Percentiles rank a stretch among this genome's conserved stretches.
Evolutionary conservation across 2,888 invertebrate species (phyloP).

Genomic region (Dolomedes plantarius): DNA sequence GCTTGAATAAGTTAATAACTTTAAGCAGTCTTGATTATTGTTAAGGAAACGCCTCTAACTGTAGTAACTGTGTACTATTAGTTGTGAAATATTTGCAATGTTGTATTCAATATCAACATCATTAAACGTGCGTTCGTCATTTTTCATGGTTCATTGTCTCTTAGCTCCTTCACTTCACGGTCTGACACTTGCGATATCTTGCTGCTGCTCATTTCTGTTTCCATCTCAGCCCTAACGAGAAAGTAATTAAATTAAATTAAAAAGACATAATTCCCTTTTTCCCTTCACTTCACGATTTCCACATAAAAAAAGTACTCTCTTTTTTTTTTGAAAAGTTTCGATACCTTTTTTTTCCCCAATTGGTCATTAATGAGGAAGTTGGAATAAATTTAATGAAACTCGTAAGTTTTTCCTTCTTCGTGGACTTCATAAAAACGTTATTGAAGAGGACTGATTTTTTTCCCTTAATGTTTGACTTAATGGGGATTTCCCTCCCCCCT

Average conservation of each 20-base stretch:
- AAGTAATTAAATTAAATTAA: background rate
- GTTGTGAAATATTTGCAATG: no score
- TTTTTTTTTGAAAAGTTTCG: background rate
- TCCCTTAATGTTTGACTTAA: constrained; percentile 1
- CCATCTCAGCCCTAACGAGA: background rate
- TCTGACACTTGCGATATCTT: no score
- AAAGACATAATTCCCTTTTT: background rate
- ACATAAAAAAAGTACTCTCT: background rate
- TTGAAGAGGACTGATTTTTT: background rate
- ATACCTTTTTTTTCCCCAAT: background rate
- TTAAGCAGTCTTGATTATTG: no score
- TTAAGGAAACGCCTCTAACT: no score
- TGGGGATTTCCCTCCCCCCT: background rate
- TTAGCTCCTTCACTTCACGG: no score
- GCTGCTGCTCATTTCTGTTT: background rate
- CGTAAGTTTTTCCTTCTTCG: background rate
- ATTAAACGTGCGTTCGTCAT: no score
- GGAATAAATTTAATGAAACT: constrained; percentile 8
- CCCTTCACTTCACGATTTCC: background rate
- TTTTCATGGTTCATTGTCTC: no score
- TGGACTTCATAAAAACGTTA: background rate
- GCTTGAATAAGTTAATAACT: no score
- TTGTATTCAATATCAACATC: no score
- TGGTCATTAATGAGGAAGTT: background rate
- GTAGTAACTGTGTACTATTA: no score